Conservation (phyloP, 2,113 vertebrate genomes). For the Thamnaconus septentrionalis region DNA sequence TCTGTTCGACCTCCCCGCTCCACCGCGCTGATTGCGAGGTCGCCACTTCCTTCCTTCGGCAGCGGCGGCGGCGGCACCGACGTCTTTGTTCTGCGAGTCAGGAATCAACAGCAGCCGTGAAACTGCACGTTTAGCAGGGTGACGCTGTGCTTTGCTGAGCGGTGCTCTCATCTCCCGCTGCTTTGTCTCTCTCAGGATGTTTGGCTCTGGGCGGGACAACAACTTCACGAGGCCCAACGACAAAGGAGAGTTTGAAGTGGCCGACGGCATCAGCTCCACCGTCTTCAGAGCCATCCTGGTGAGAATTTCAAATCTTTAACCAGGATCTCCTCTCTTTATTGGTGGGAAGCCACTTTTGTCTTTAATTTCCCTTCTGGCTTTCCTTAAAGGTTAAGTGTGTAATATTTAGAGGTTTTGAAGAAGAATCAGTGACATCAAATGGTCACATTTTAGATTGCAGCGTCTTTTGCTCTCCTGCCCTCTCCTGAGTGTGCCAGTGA, state of each 20-base stretch:
- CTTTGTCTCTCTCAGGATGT: constrained; percentile 82
- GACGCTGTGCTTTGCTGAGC: not conserved
- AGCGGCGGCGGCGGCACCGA: too few species aligned
- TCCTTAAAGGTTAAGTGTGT: too few species aligned
- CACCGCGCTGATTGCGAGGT: not conserved
- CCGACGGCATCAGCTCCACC: constrained; percentile 95
- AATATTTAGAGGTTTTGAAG: too few species aligned
- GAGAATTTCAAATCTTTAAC: constrained; percentile 40
- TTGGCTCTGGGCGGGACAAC: constrained; percentile 94
- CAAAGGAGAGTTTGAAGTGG: constrained; percentile 96
- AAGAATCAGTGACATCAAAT: too few species aligned
- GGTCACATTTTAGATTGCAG: too few species aligned
- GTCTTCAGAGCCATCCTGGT: constrained; percentile 97
- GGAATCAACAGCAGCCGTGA: too few species aligned
- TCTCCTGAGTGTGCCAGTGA: too few species aligned
- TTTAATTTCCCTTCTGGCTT: not conserved
- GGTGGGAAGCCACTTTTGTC: not conserved
- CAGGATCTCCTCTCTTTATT: not conserved
- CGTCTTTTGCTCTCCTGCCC: too few species aligned
- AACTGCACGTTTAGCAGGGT: not conserved
- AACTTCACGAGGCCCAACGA: constrained; percentile 98
- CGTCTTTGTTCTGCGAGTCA: too few species aligned
- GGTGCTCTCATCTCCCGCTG: not conserved
- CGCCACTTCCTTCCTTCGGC: not conserved
- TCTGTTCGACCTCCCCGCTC: too few species aligned